phyloP scores from a whole-genome alignment of 2,888 invertebrate species.

The Coleophora deauratella region DNA sequence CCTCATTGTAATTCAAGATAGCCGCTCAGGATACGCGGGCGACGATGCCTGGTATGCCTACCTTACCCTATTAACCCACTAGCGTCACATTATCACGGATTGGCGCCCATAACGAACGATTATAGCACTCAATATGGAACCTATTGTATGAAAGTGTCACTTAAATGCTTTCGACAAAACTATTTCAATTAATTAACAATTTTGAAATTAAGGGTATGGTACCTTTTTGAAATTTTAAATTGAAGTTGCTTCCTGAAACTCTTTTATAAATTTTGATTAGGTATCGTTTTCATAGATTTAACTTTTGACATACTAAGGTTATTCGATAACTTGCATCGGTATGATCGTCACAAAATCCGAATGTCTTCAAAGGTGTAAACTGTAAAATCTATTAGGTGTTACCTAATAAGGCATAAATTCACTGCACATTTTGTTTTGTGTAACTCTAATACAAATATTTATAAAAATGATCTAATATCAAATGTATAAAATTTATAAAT shows the following conservation, averaged over 20 bases:
- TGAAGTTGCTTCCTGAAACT: too few relatives aligned
- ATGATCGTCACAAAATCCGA: neutral
- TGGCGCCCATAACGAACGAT: slow-evolving; percentile 35
- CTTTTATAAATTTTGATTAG: too few relatives aligned
- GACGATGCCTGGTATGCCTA: slow-evolving; percentile 31
- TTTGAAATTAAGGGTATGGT: too few relatives aligned
- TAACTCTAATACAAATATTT: too few relatives aligned
- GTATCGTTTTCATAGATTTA: too few relatives aligned
- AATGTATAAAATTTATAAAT: too few relatives aligned
- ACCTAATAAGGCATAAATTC: slow-evolving; percentile 31
- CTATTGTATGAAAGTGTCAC: slow-evolving; percentile 25
- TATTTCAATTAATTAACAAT: slow-evolving; percentile 2
- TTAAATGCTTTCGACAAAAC: slow-evolving; percentile 18
- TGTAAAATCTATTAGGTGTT: slow-evolving; percentile 33
- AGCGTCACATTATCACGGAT: slow-evolving; percentile 44
- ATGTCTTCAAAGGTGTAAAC: slow-evolving; percentile 9
- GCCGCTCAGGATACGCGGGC: slow-evolving; percentile 36
- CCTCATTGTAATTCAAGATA: slow-evolving; percentile 43
- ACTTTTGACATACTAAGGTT: too few relatives aligned
- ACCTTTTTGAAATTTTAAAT: too few relatives aligned
- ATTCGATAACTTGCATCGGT: too few relatives aligned
- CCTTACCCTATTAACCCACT: slow-evolving; percentile 52
- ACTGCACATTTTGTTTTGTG: too few relatives aligned
- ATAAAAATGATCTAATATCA: too few relatives aligned
- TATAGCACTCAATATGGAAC: slow-evolving; percentile 18